Base-by-base conservation (phyloP, 64 coral and sea anemone species). In the Exaiptasia diaphana region DNA sequence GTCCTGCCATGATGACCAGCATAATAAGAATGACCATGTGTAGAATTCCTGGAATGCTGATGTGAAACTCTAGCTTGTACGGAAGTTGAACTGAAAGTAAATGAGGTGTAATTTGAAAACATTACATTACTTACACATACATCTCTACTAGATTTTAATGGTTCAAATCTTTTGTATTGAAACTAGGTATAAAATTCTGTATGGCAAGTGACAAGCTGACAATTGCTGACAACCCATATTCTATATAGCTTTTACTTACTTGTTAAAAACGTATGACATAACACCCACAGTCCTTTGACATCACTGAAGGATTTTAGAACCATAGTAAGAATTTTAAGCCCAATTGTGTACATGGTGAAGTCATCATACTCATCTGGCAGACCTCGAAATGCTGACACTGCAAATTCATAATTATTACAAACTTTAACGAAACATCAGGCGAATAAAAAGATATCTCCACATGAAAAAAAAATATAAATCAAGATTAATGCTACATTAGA, bases 281-380 rank as follows among this genome's bases (percentile, higher is more conserved):
- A 53, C 18, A 94, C 26, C 54, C 85, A 76, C 14, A 94, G 64
- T 1, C 85, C 85, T 24, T 75, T 77, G 1, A 89, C 63, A 38
- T 94, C 72, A 2, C 76, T 70, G 44, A 94, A 55, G 78, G 31
- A 73, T 30, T 83, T 61, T 17, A 94, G 38, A 9, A 69, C 64
- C 9, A 85, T 85, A 13, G 85, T 94, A 5, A 89, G 52, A 20
- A 94, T 50, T 36, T 94, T 94, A 13, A 94, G 85, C 49, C 61
- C 60, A 27, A 94, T 83, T 5, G 91, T 94, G 73, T 94, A 94
- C n/a, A 94, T 13, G 9, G 91, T 85, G 75, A 78, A 94, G 43
- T 94, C 86, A 70, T 89, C 91, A 67, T 94, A 94, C 43, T 94
- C 87, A 39, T 58, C 38, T 11, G 85, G 91, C 23, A 94, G 80